A percentile compares a stretch with the other conserved stretches of the same genome.
phyloP scores from a whole-genome alignment of 2,113 vertebrate species.

The Ibidorhyncha struthersii region DNA sequence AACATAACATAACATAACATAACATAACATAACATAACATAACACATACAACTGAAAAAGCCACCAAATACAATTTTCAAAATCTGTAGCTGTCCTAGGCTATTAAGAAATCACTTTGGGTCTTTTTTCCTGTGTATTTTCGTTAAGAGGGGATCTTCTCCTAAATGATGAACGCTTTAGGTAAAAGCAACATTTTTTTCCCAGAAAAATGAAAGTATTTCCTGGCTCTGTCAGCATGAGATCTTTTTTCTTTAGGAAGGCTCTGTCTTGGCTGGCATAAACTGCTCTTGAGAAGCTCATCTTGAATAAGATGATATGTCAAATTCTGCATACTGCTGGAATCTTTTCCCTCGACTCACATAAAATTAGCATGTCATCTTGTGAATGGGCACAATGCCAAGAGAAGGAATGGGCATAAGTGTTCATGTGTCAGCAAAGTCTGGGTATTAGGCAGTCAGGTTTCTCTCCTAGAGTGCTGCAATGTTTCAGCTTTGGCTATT shows the following conservation, averaged over 20 bases:
- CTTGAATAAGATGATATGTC: not conserved
- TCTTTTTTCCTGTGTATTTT: not conserved
- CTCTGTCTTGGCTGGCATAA: not conserved
- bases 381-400: not conserved
- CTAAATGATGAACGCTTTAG: not conserved
- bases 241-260: not conserved
- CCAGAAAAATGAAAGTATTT: not conserved
- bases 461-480: not conserved
- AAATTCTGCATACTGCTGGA: slow-evolving; percentile 29
- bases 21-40: not conserved
- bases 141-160: not conserved
- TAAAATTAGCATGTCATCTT: not conserved
- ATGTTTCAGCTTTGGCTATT: not conserved
- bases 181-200: not conserved
- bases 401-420: not conserved
- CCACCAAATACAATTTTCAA: not conserved
- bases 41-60: not conserved
- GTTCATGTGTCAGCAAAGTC: not conserved
- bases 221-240: not conserved
- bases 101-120: not conserved
- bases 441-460: not conserved
- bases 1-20: too few relatives aligned
- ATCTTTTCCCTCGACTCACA: not conserved
- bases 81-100: not conserved
- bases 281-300: not conserved